Conservation (phyloP, 2,113 vertebrate species). For the Chaenocephalus aceratus region DNA sequence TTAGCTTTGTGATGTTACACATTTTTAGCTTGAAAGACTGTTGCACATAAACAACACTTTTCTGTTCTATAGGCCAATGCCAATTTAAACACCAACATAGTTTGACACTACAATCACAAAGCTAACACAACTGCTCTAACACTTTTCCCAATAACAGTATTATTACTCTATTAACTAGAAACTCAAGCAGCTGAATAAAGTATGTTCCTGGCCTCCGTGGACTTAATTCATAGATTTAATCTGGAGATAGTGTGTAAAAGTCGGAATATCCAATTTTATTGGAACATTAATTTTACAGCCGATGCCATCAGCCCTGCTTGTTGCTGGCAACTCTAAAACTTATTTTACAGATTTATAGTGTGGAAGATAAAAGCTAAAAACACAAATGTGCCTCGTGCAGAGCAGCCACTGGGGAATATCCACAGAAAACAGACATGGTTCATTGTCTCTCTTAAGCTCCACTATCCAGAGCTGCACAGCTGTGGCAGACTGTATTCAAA, state of each 20-base stretch:
- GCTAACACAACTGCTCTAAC: not conserved
- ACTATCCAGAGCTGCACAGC: conserved; percentile 51
- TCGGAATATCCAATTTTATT: conserved; percentile 41
- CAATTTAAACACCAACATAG: conserved; percentile 9
- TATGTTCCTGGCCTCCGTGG: conserved; percentile 14
- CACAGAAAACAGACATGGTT: conserved; percentile 51
- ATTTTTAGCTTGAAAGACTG: not conserved
- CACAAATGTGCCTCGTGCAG: conserved; percentile 36
- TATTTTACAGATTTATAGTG: conserved; percentile 52
- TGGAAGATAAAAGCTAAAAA: conserved; percentile 55
- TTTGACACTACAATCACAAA: conserved; percentile 2
- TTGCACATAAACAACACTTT: not conserved
- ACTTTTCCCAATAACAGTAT: not conserved
- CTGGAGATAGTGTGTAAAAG: conserved; percentile 48
- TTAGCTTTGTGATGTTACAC: not conserved
- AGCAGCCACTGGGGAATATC: conserved; percentile 29
- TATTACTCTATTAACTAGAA: conserved; percentile 18
- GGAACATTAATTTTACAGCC: conserved; percentile 58
- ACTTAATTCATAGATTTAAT: conserved; percentile 46
- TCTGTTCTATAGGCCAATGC: not conserved
- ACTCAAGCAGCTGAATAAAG: conserved; percentile 18
- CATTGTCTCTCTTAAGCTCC: conserved; percentile 53
- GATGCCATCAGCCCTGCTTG: conserved; percentile 31
- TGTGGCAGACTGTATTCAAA: conserved; percentile 55
- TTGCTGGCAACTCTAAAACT: conserved; percentile 37